phyloP scores from a whole-genome alignment of 2,888 invertebrate species.

The Campaea margaritaria region DNA sequence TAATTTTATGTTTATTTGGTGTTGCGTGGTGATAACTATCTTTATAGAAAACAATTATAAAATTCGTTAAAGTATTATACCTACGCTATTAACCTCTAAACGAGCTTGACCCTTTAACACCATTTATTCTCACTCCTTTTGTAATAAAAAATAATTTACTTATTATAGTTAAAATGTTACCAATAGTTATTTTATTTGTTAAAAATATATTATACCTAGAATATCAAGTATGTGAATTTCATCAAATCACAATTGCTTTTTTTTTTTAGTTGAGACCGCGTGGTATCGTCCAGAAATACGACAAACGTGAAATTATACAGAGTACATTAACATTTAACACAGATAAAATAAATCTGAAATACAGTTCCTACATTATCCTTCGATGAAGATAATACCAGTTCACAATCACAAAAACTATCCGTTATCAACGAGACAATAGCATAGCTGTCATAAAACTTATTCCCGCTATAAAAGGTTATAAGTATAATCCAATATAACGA shows the following conservation, averaged over 20 bases:
- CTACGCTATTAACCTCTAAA: conserved; percentile 9
- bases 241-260: too few species aligned
- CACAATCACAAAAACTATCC: conserved; percentile 32
- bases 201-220: too few species aligned
- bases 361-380: neutral
- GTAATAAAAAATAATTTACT: neutral
- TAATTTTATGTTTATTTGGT: neutral
- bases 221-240: too few species aligned
- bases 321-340: too few species aligned
- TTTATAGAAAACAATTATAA: neutral
- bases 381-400: conserved; percentile 15
- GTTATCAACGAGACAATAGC: conserved; percentile 38
- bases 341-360: too few species aligned
- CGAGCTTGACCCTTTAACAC: conserved; percentile 2
- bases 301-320: too few species aligned
- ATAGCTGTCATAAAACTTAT: conserved; percentile 36
- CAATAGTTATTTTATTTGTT: too few species aligned
- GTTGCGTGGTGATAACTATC: conserved; percentile 17
- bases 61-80: neutral
- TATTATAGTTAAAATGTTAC: too few species aligned
- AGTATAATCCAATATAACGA: conserved; percentile 28
- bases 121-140: neutral
- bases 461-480: conserved; percentile 38
- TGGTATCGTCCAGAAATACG: too few species aligned
- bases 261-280: too few species aligned